Evolutionary conservation across 2,888 invertebrate genomes (phyloP), one percentile per base, ranked within the genome.

Genomic region (Spisula solida): DNA sequence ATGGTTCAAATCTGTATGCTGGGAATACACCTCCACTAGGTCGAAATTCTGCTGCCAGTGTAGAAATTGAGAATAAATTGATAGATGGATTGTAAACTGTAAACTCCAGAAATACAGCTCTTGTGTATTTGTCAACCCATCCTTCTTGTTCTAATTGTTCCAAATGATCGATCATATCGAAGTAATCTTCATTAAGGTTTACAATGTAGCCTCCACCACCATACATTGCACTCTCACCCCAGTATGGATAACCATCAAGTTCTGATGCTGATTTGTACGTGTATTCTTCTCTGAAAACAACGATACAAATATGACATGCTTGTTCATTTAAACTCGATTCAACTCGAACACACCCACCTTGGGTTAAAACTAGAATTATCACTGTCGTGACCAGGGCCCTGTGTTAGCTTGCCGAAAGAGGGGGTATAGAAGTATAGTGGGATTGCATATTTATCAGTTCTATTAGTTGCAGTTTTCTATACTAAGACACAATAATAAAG

Each of bases 41-140:
- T 75, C 95, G 91, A 80, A 96, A 94, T 94, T 97, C 97, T 0
- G 96, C 94, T 12, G 96, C 87, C 25, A 97, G 91, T 8, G 95
- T 96, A 14, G 93, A 93, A 1, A 96, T 94, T 10, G 95, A 94
- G 91, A 97, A 96, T 29, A 97, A 92, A 89, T 96, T 96, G 1
- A 96, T 94, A 85, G 95, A 95, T 0, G 96, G 95, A 87, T 97
- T 97, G 94, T 97, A 97, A 55, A 96, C 96, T 0, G 97, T 97
- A 93, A 97, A 97, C 91, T 97, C 97, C n/a, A 97, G 95, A 90
- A 97, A 96, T 8, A 97, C 95, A 5, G 97, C 97, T 80, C 97
- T 90, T 0, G 97, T 97, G 91, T 96, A 95, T 87, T 95, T 93
- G 91, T 97, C 97, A 34, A 97, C 96, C 97, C 97, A 97, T 18